phyloP scores from a whole-genome alignment of 2,113 vertebrate genomes.

The Sminthopsis crassicaudata region DNA sequence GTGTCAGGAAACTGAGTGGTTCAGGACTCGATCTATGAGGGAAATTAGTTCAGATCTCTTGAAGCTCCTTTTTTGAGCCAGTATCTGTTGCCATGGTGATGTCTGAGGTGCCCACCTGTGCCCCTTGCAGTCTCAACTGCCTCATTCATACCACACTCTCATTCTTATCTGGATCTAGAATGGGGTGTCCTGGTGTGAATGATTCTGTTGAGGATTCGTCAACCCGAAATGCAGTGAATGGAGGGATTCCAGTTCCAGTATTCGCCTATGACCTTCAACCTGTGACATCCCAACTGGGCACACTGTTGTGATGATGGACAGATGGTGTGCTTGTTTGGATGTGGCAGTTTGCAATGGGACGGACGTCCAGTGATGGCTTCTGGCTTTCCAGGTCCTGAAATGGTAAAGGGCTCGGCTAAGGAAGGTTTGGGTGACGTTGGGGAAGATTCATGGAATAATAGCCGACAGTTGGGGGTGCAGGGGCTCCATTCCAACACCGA shows the following conservation, averaged over 20 bases:
- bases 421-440: no score
- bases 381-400: not conserved
- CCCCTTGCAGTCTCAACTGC: not conserved
- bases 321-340: constrained; percentile 1
- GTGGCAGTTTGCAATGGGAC: not conserved
- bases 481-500: not conserved
- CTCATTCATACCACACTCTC: constrained; percentile 1
- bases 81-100: not conserved
- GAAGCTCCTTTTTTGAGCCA: not conserved
- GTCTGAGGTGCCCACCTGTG: not conserved
- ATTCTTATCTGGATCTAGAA: not conserved
- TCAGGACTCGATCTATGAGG: no score
- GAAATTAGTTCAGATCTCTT: no score
- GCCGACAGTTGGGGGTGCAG: not conserved
- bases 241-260: not conserved
- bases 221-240: not conserved
- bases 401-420: not conserved
- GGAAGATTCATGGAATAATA: no score
- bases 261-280: not conserved
- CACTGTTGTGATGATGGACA: not conserved
- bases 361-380: not conserved
- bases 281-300: constrained; percentile 3
- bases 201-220: not conserved
- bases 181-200: constrained; percentile 3
- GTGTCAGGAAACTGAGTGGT: not conserved